Base-by-base conservation (phyloP, 2,113 vertebrate genomes). In the Eudorcas thomsonii region DNA sequence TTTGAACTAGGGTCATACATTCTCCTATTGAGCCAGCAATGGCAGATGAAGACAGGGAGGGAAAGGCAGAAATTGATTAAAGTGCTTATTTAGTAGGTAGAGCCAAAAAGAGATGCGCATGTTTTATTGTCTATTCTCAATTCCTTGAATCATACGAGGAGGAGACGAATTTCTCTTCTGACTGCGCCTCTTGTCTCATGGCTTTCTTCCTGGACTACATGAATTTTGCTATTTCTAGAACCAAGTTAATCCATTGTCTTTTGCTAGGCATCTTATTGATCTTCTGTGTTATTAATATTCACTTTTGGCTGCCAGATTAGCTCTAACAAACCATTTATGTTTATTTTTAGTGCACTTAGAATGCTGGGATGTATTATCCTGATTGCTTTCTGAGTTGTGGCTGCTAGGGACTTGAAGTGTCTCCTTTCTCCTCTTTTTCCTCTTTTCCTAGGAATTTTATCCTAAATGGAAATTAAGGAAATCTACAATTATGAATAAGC, bases 201-300 rank as follows among this genome's bases (percentile, higher is more conserved):
- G 30, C 83, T 67, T 89, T 60, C 48, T 94, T 54, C 74, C 71
- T 93, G 64, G 85, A 60, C 77, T 54, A 52, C 82, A 84, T 94
- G 55, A 43, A 86, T 74, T 57, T 80, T 54, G 26, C 97, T 96
- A 54, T 96, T 98, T 98, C 78, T 39, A 93, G 90, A 97, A 74
- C 48, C 80, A 64, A 96, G 85, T 90, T 80, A 94, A 92, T 96
- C 87, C 21, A 36, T 96, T 97, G 89, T 96, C 98, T 89, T 94
- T 92, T 93, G 86, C 80, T 25, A 90, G 80, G 89, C 89, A 97
- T 96, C 62, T 95, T 97, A 96, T 97, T 97, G 96, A 96, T 97
- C 96, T 94, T 86, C 87, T 78, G 0, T 94, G 95, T 98, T 97
- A 97, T 97, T 97, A 97, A 96, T 97, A 98, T 96, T 98, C 96